Evolutionary conservation across 1,140 invertebrate genomes (phyloP), one percentile per base, ranked within the genome.

Genomic region (Penaeus japonicus): DNA sequence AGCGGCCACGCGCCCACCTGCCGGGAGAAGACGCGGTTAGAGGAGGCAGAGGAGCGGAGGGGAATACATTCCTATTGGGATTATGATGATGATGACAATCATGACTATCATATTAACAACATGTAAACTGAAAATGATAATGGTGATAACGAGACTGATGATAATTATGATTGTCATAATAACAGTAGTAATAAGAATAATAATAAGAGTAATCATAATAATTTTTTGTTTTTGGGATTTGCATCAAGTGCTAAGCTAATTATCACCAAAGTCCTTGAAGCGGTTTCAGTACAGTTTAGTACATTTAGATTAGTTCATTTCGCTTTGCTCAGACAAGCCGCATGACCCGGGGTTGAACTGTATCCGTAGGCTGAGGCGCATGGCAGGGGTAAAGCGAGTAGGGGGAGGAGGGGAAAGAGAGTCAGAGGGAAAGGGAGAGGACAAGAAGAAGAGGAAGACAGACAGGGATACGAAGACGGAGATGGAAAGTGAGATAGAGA

Each of bases 51-150:
- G 17, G 20, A n/a, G 18, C 47, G 79, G 81, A 62, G 53, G 47
- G 89, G 82, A 87, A n/a, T n/a, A n/a, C n/a, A n/a, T n/a, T n/a
- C n/a, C n/a, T n/a, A n/a, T n/a, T n/a, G 87, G 70, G 92, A 91
- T 92, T 92, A 91, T 20, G 22, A n/a, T 24, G n/a, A 83, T 27
- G 3, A 20, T 70, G 22, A 22, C 22, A 17, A 70, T 70, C 12
- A 70, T 70, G 20, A 70, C 22, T 17, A 70, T 70, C 1, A 20
- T 70, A 20, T 27, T 70, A 20, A 70, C 22, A 12, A 20, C 32
- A 47, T 47, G 15, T 15, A 47, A 12, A 15, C 0, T 47, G 5
- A 47, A 12, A 47, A 47, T 47, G 7, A 73, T 73, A n/a, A n/a
- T 22, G 7, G 32, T n/a, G 20, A 73, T n/a, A 7, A 3, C 27